Evolutionary conservation across 2,797 vertebrate genomes (phyloP).

Genomic region (Typhlichthys subterraneus): DNA sequence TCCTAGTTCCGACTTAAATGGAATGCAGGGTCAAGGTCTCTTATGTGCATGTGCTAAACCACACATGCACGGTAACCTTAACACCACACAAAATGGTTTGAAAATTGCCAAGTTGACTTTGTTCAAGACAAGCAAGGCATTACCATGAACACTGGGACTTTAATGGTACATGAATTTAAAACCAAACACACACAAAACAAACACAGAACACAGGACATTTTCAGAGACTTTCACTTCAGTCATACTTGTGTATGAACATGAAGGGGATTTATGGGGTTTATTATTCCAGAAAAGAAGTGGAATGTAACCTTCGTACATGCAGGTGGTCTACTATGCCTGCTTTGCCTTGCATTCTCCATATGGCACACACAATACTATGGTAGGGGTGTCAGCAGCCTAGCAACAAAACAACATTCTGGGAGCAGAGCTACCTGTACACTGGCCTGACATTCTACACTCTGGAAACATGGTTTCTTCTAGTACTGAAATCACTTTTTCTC

Average conservation of each 20-base stretch:
- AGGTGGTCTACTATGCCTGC: slow-evolving; percentile 30
- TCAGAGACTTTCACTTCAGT: no score
- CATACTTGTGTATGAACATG: no score
- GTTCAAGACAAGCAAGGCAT: slow-evolving; percentile 18
- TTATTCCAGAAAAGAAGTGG: no score
- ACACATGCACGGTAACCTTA: no score
- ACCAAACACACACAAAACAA: slow-evolving; percentile 18
- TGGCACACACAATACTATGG: slow-evolving; percentile 47
- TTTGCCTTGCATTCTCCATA: slow-evolving; percentile 39
- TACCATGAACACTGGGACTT: slow-evolving; percentile 23
- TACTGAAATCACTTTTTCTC: slow-evolving; percentile 13
- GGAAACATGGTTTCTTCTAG: not conserved
- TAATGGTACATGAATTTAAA: slow-evolving; percentile 36
- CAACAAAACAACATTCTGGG: slow-evolving; percentile 21
- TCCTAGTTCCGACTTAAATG: no score
- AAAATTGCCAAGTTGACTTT: slow-evolving; percentile 2
- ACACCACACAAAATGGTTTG: slow-evolving; percentile 5
- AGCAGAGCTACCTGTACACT: not conserved
- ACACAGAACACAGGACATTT: slow-evolving; percentile 9
- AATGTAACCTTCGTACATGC: not conserved
- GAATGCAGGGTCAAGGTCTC: no score
- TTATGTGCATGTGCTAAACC: no score
- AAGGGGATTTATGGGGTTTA: no score
- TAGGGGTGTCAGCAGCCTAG: slow-evolving; percentile 11
- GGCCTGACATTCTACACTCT: not conserved